Percentiles rank a stretch among this genome's conserved stretches.
Conservation (phyloP, 2,797 vertebrate genomes). For the Salmo trutta region DNA sequence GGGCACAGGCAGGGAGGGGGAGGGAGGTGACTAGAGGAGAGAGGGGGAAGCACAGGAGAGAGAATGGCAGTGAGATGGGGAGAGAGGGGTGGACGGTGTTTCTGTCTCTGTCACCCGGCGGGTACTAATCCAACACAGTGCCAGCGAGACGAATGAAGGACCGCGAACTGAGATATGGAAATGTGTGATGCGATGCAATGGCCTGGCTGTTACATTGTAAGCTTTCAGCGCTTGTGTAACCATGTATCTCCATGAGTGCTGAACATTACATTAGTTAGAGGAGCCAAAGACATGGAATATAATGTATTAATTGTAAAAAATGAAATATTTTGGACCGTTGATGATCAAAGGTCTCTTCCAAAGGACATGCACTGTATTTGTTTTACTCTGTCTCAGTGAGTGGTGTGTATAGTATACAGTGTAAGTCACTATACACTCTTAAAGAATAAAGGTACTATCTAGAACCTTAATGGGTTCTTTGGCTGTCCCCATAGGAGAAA, state of each 20-base stretch:
- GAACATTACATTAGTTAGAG: neutral
- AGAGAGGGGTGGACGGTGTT: neutral
- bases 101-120: neutral
- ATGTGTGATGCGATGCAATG: neutral
- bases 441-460: no score
- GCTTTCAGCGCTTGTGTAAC: neutral
- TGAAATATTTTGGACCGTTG: slow-evolving; percentile 3
- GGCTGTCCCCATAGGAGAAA: no score
- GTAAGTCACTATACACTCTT: no score
- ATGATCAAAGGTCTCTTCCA: slow-evolving; percentile 19
- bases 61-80: neutral
- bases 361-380: neutral
- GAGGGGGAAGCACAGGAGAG: neutral
- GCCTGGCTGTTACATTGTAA: neutral
- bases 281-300: neutral
- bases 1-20: neutral
- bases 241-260: neutral
- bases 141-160: slow-evolving; percentile 13
- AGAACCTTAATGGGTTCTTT: no score
- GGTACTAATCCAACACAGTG: neutral
- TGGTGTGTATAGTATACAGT: slow-evolving; percentile 1
- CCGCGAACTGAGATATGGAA: neutral
- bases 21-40: neutral
- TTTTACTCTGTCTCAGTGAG: slow-evolving; percentile 13
- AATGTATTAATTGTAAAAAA: neutral